A percentile compares a stretch with the other conserved stretches of the same genome.
phyloP scores from a whole-genome alignment of 2,888 invertebrate genomes.

The Megamerina dolium region DNA sequence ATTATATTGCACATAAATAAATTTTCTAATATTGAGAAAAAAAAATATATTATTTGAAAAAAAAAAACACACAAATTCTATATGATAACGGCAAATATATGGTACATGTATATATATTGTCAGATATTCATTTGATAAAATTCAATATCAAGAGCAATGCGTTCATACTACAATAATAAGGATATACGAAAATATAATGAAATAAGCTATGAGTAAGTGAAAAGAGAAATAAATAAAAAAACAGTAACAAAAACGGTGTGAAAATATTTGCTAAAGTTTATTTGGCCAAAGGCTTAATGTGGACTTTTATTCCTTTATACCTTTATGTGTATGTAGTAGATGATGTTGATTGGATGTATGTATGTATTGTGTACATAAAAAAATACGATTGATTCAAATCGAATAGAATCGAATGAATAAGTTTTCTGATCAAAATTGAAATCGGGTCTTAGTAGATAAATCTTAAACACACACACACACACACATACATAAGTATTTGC shows the following conservation, averaged over 20 bases:
- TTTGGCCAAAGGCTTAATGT: no score
- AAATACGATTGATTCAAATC: no score
- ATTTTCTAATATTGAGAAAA: not conserved
- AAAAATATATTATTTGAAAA: not conserved
- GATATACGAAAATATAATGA: slow-evolving; percentile 36
- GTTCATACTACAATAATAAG: slow-evolving; percentile 32
- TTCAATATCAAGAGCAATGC: slow-evolving; percentile 23
- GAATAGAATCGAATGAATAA: no score
- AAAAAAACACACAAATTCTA: not conserved
- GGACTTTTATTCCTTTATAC: no score
- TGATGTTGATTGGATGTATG: no score
- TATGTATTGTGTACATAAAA: no score
- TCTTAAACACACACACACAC: not conserved
- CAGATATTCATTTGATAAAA: not conserved
- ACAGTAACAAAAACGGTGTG: not conserved
- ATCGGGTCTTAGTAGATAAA: no score
- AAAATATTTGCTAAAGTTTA: no score
- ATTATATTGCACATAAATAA: no score
- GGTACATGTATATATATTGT: not conserved
- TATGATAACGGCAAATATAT: not conserved
- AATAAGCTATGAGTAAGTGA: slow-evolving; percentile 40
- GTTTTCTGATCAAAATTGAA: no score
- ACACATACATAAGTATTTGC: no score
- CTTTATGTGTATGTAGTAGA: no score
- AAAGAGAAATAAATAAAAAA: slow-evolving; percentile 1